A percentile compares a stretch with the other conserved stretches of the same genome.
These are phyloP conservation scores for Cephonodes hylas DNA, from an alignment of 2,888 invertebrate species.

Conservation along the genomic window DNA sequence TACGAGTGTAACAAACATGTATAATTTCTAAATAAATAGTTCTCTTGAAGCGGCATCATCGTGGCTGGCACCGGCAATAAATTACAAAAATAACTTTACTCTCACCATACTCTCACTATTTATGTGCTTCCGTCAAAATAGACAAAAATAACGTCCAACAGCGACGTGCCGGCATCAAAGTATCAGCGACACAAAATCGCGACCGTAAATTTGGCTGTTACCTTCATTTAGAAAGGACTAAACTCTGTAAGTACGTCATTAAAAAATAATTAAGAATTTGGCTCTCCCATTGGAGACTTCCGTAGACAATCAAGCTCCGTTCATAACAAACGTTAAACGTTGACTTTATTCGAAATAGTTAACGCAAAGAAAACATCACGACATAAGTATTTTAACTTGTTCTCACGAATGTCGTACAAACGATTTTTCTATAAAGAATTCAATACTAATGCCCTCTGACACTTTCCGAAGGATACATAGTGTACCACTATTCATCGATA, in stretches of 20 bases:
- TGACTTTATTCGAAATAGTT: background rate
- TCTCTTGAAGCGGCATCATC: slow-evolving; percentile 10
- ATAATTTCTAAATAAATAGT: slow-evolving; percentile 21
- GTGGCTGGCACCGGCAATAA: slow-evolving; percentile 29
- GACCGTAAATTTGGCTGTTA: background rate
- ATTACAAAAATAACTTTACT: background rate
- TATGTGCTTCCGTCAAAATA: background rate
- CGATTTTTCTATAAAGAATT: background rate
- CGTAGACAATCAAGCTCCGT: background rate
- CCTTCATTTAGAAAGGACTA: background rate
- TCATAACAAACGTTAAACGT: background rate
- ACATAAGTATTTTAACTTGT: background rate
- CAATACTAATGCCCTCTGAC: background rate
- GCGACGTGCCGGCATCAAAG: background rate
- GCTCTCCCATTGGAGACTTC: background rate
- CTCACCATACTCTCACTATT: background rate
- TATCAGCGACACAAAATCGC: background rate
- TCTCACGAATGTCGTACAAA: background rate
- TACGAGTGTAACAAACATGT: slow-evolving; percentile 19
- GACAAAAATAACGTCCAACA: slow-evolving; percentile 1
- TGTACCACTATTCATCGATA: background rate
- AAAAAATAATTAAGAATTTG: background rate
- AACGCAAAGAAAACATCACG: background rate
- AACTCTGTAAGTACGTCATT: background rate
- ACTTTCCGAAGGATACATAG: background rate